Base-by-base conservation (phyloP, 2,797 vertebrate species). In the Peromyscus attwateri region DNA sequence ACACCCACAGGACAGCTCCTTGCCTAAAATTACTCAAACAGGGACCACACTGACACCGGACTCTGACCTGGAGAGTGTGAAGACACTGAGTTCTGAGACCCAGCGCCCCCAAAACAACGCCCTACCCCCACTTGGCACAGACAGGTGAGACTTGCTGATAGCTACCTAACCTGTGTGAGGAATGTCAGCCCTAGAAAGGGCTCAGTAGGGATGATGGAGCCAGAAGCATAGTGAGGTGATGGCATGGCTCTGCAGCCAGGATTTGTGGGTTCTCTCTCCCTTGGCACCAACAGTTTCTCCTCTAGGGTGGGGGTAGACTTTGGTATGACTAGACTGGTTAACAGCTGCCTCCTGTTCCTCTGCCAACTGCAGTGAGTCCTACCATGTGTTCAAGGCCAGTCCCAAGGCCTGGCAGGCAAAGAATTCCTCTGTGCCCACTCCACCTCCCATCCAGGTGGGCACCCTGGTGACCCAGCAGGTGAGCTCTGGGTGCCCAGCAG, bases 401-500 rank as follows among this genome's bases (percentile, higher is more conserved):
- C 98, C 99, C 17, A 98, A 98, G 8, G 98, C 98, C 93, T 99
- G 98, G 97, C 99, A 98, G 93, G 97, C 97, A 12, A 99, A 99
- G 95, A 98, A 96, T 95, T 97, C 98, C 0, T 97, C 97, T 0
- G 98, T 99, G n/a, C 98, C 99, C 98, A 99, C 99, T 1, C 99
- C 99, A 0, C 99, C 99, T 55, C 99, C 99, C 1, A 99, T 99
- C 95, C 98, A 98, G 97, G 98, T 99, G 16, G 99, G 99, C 4
- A 98, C 98, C 77, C 98, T 98, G 90, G 98, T 99, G 89, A 98
- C 98, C 97, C 98, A 98, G 98, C 99, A 99, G 99, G 99, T 99
- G 96, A 98, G 98, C 84, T 16, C 31, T 3, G 31, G 12, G 6
- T 12, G 34, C 19, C 37, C 27, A 1, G 12, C 16, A 4, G n/a